Conservation (phyloP, 92 coral and sea anemone genomes). For the Palythoa heliodiscus region DNA sequence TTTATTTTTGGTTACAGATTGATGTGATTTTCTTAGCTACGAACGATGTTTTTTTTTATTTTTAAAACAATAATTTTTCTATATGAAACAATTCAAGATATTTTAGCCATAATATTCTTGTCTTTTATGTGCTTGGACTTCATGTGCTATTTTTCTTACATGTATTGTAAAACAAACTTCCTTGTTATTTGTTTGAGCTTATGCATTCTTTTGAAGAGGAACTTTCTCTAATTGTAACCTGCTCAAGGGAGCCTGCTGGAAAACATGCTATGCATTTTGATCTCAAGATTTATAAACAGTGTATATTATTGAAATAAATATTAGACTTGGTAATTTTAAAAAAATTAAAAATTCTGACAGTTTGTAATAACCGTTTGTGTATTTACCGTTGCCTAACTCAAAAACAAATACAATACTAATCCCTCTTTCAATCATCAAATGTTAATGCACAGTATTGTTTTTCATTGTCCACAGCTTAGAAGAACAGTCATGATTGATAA, state of each 20-base stretch:
- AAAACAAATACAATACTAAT: slow-evolving; percentile 1
- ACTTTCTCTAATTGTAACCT: background rate
- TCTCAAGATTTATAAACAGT: background rate
- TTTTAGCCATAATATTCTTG: background rate
- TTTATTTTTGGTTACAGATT: background rate
- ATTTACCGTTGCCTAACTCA: background rate
- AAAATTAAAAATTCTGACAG: background rate
- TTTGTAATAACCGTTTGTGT: background rate
- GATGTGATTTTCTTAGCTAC: background rate
- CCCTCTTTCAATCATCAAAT: slow-evolving; percentile 1
- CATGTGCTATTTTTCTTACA: too few species aligned
- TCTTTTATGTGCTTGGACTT: background rate
- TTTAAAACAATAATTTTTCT: background rate
- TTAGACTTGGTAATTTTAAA: background rate
- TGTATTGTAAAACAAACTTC: too few species aligned
- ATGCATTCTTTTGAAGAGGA: background rate
- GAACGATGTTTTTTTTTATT: background rate
- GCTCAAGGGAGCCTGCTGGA: slow-evolving; percentile 3
- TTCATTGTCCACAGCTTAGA: slow-evolving; percentile 1
- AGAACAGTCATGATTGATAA: background rate
- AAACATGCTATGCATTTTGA: background rate
- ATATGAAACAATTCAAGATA: background rate
- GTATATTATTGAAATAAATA: background rate
- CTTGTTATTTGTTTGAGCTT: background rate
- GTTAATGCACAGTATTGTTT: background rate